Conservation (phyloP, 2,888 invertebrate genomes). For the Tribolium freemani region DNA sequence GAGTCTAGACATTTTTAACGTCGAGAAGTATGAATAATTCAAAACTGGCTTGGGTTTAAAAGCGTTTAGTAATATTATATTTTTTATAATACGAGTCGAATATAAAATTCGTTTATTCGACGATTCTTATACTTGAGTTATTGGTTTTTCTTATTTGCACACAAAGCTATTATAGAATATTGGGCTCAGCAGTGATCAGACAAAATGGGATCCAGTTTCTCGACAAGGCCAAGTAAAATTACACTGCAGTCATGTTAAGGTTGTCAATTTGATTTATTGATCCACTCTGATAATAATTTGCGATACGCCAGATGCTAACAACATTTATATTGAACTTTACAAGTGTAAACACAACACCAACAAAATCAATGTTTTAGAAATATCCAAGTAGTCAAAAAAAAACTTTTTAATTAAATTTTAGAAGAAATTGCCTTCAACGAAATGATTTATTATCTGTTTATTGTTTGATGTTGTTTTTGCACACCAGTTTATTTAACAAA, state of each 20-base stretch:
- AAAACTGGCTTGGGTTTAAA: background rate
- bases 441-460: too few relatives aligned
- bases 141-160: background rate
- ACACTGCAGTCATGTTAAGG: background rate
- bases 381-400: too few relatives aligned
- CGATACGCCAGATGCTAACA: too few relatives aligned
- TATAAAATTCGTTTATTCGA: background rate
- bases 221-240: background rate
- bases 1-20: too few relatives aligned
- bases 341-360: too few relatives aligned
- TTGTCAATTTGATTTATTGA: background rate
- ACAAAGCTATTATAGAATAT: background rate
- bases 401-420: too few relatives aligned
- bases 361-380: too few relatives aligned
- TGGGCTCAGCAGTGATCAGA: background rate
- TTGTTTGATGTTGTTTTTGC: too few relatives aligned
- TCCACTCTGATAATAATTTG: background rate
- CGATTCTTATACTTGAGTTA: background rate
- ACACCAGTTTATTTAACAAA: background rate
- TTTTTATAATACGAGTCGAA: background rate
- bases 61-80: background rate
- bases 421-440: too few relatives aligned
- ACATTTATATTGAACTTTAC: too few relatives aligned
- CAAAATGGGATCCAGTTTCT: background rate
- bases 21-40: too few relatives aligned